Evolutionary conservation across 2,888 invertebrate genomes (phyloP), one percentile per base, ranked within the genome.

Genomic region (Uropetala carovei): DNA sequence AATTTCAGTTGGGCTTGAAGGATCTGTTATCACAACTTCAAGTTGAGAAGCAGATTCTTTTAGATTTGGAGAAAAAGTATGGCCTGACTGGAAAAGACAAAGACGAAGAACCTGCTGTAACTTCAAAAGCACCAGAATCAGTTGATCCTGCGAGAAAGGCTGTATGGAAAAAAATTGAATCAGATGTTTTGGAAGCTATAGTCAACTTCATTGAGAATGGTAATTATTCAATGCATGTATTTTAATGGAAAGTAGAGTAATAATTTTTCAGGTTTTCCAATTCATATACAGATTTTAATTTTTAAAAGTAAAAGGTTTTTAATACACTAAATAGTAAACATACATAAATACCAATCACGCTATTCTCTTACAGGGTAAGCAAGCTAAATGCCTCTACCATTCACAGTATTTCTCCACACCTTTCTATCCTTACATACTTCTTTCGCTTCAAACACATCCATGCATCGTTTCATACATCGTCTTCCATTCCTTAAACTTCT

Each of bases 11-110:
- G 92, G 95, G 96, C 57, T 94, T 95, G 84, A 95, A 96, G 94
- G 95, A 96, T 92, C 95, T 97, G 68, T 95, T 96, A 94, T 95
- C 96, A 92, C 96, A 97, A 94, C 95, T 97, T 89, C 95, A 96
- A 93, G 95, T 95, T 14, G 97, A 97, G 93, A 95, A 95, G 93
- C 96, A 96, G 92, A 97, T 97, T 93, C 68, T 89, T 30, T 60
- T 43, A 13, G 64, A 89, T 56, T 95, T 98, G 30, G 96, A 96
- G 75, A 96, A 96, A 92, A 95, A 97, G 93, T 96, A 96, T 93
- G 89, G 89, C n/a, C 43, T 89, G 68, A 8, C 18, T 43, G 89
- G 64, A 14, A 89, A 89, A 56, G 22, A 75, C 22, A 75, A 75
- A 14, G 75, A 75, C 2, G 75, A 27, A 18, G 89, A 89, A 68